phyloP scores from a whole-genome alignment of 2,113 vertebrate species.

The Petaurus breviceps region DNA sequence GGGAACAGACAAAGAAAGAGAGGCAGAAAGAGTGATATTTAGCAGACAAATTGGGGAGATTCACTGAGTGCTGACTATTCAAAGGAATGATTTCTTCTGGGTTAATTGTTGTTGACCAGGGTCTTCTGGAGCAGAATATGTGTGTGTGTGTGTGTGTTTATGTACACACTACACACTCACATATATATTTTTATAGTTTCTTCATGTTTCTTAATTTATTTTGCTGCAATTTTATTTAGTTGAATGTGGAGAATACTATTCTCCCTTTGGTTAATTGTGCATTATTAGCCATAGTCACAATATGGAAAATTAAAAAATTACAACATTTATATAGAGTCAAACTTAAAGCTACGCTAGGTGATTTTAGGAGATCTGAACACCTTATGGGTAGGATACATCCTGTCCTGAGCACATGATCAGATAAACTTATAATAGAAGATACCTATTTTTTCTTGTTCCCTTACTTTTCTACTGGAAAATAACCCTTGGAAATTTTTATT shows the following conservation, averaged over 20 bases:
- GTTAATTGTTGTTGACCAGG: background rate
- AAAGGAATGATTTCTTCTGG: background rate
- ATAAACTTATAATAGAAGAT: background rate
- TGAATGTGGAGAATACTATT: background rate
- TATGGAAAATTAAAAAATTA: background rate
- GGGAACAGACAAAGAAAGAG: background rate
- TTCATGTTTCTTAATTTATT: background rate
- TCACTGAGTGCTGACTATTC: background rate
- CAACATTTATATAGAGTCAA: background rate
- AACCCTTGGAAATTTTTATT: background rate
- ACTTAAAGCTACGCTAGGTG: background rate
- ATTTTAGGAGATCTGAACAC: background rate
- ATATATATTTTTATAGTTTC: no score
- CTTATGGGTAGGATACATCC: background rate
- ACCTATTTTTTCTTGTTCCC: background rate
- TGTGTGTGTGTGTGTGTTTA: no score
- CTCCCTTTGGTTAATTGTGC: background rate
- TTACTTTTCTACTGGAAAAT: background rate
- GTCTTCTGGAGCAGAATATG: background rate
- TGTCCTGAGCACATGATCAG: background rate
- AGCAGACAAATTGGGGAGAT: background rate
- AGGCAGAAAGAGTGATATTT: background rate
- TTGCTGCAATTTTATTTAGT: background rate
- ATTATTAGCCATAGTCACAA: background rate
- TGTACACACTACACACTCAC: no score